Percentiles rank a stretch among this genome's conserved stretches.
Evolutionary conservation across 2,888 invertebrate species (phyloP).

Genomic region (Pollenia amentaria): DNA sequence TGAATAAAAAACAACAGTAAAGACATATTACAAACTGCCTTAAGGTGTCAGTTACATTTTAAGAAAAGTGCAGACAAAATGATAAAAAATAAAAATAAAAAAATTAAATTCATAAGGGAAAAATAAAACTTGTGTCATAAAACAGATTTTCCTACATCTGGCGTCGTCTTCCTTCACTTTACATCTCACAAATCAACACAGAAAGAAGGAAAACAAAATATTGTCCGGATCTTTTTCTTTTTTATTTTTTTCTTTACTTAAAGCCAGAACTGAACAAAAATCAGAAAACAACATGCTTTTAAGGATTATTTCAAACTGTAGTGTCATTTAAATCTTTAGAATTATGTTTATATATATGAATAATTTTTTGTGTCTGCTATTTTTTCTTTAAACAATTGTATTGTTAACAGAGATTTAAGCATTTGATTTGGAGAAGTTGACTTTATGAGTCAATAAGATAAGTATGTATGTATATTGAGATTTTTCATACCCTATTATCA

Average conservation of each 20-base stretch:
- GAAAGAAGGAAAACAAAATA: not conserved
- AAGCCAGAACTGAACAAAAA: not conserved
- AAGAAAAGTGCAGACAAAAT: slow-evolving; percentile 27
- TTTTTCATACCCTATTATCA: not conserved
- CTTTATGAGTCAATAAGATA: slow-evolving; percentile 36
- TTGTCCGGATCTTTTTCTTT: not conserved
- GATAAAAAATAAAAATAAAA: slow-evolving; percentile 21
- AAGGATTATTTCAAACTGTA: slow-evolving; percentile 33
- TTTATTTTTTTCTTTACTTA: not conserved
- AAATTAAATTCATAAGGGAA: slow-evolving; percentile 54
- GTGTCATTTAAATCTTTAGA: slow-evolving; percentile 8
- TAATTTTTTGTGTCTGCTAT: not conserved
- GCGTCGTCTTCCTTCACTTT: not conserved
- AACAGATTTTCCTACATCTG: slow-evolving; percentile 47
- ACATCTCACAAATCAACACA: slow-evolving; percentile 14
- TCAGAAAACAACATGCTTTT: slow-evolving; percentile 14
- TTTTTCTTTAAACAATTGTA: slow-evolving; percentile 18
- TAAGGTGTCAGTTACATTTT: slow-evolving; percentile 64
- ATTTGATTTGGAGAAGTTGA: slow-evolving; percentile 46
- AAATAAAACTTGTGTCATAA: slow-evolving; percentile 57
- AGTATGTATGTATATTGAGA: not conserved
- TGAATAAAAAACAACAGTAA: slow-evolving; percentile 24
- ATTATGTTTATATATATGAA: slow-evolving; percentile 11
- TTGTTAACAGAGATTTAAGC: slow-evolving; percentile 37
- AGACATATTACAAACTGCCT: slow-evolving; percentile 47